Percentiles rank a stretch among this genome's conserved stretches.
Evolutionary conservation across 2,797 vertebrate genomes (phyloP).

Genomic region (Sphenopsis melanotis): DNA sequence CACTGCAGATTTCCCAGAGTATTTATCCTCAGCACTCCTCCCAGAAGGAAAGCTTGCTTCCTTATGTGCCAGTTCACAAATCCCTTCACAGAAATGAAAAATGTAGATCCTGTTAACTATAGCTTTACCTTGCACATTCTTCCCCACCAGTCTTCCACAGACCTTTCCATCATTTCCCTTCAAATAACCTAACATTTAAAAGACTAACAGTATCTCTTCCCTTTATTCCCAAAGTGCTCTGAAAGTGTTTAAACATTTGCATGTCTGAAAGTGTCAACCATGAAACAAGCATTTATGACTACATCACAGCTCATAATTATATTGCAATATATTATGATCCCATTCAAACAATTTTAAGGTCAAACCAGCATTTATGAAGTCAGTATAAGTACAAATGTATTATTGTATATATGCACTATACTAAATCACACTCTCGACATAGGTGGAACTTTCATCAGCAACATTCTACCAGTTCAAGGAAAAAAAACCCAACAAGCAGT

Average conservation of each 20-base stretch:
- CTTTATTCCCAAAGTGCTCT: not conserved
- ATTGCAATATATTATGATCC: not conserved
- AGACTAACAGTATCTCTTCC: not conserved
- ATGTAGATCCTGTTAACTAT: not conserved
- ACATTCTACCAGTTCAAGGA: not conserved
- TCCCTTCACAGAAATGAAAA: not conserved
- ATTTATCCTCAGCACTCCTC: not conserved
- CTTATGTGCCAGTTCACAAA: not conserved
- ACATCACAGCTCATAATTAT: not conserved
- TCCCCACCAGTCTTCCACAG: not conserved
- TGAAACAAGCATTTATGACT: not conserved
- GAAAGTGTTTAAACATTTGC: not conserved
- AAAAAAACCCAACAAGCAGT: accelerated
- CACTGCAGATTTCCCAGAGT: not conserved
- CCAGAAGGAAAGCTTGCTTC: not conserved
- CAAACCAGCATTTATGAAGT: not conserved
- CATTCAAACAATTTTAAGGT: not conserved
- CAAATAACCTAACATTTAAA: not conserved
- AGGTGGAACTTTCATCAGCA: not conserved
- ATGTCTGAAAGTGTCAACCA: not conserved
- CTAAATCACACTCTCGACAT: not conserved
- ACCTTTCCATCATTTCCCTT: accelerated
- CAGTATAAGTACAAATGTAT: not conserved
- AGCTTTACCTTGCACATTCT: not conserved
- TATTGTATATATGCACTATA: not conserved